Percentiles rank a stretch among this genome's conserved stretches.
Evolutionary conservation across 1,140 invertebrate species (phyloP).

Genomic region (Zophobas morio): DNA sequence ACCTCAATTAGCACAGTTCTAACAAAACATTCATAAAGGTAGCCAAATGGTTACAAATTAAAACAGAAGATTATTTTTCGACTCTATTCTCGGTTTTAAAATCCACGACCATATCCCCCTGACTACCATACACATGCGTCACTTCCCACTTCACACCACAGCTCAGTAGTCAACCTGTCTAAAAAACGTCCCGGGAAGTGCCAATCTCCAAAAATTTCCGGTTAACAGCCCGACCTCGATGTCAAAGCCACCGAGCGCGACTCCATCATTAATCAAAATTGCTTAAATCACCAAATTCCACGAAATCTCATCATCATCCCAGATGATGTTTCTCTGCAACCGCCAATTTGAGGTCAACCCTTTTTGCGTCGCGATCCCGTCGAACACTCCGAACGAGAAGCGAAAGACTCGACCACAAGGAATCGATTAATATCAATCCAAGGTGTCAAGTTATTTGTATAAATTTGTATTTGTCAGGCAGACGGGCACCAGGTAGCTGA

Average conservation of each 20-base stretch:
- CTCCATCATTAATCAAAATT: conserved; percentile 47
- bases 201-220: conserved; percentile 44
- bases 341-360: conserved; percentile 34
- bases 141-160: conserved; percentile 16
- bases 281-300: conserved; percentile 42
- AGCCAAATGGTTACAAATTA: not conserved
- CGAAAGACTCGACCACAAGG: conserved; percentile 9
- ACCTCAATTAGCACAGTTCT: no score
- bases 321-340: conserved; percentile 16
- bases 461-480: conserved; percentile 35
- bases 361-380: conserved; percentile 8
- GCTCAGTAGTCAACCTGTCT: conserved; percentile 12
- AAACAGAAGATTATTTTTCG: not conserved
- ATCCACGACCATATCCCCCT: no score
- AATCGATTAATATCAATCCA: conserved; percentile 33
- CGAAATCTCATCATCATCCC: conserved; percentile 30
- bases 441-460: conserved; percentile 39
- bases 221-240: conserved; percentile 22
- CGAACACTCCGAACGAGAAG: not conserved
- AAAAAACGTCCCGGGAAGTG: conserved; percentile 44
- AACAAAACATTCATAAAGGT: no score
- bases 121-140: not conserved
- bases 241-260: conserved; percentile 26
- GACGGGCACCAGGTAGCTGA: conserved; percentile 20
- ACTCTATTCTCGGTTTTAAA: no score